These are phyloP conservation scores for Agelastica alni DNA, from an alignment of 2,888 invertebrate species.

Conservation along the genomic window DNA sequence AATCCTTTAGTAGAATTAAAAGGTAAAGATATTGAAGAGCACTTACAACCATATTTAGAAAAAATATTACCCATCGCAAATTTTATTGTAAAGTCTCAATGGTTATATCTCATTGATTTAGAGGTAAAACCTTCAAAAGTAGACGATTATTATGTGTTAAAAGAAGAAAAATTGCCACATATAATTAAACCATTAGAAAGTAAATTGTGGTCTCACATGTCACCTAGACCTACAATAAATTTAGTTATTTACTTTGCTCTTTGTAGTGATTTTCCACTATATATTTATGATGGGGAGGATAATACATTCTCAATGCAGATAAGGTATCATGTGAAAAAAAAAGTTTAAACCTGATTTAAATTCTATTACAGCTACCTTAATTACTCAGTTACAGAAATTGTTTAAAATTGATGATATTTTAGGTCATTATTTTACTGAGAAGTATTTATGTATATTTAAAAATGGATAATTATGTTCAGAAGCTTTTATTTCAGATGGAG, in stretches of 20 bases:
- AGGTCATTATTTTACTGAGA: background rate
- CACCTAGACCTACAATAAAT: slow-evolving; percentile 80
- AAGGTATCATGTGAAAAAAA: slow-evolving; percentile 60
- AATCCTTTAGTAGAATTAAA: slow-evolving; percentile 70
- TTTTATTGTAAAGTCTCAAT: slow-evolving; percentile 85
- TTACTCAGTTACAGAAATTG: slow-evolving; percentile 58
- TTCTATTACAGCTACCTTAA: slow-evolving; percentile 74
- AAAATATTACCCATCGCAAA: slow-evolving; percentile 73
- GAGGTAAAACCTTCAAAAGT: slow-evolving; percentile 74
- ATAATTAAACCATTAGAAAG: slow-evolving; percentile 86
- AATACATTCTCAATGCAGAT: slow-evolving; percentile 75
- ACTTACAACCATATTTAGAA: slow-evolving; percentile 75
- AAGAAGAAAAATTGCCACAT: slow-evolving; percentile 74
- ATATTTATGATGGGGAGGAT: slow-evolving; percentile 88
- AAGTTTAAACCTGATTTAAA: slow-evolving; percentile 63
- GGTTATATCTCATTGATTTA: slow-evolving; percentile 80
- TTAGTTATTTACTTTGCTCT: slow-evolving; percentile 83
- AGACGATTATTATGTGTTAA: slow-evolving; percentile 58
- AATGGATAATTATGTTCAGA: too few species aligned
- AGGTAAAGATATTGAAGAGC: slow-evolving; percentile 69
- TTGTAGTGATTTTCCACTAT: slow-evolving; percentile 71
- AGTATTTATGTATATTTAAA: too few species aligned
- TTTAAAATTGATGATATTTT: slow-evolving; percentile 46
- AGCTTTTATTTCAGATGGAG: slow-evolving; percentile 28
- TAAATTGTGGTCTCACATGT: slow-evolving; percentile 82